Conservation (phyloP, 2,888 invertebrate species). For the Mimumesa dahlbomi region DNA sequence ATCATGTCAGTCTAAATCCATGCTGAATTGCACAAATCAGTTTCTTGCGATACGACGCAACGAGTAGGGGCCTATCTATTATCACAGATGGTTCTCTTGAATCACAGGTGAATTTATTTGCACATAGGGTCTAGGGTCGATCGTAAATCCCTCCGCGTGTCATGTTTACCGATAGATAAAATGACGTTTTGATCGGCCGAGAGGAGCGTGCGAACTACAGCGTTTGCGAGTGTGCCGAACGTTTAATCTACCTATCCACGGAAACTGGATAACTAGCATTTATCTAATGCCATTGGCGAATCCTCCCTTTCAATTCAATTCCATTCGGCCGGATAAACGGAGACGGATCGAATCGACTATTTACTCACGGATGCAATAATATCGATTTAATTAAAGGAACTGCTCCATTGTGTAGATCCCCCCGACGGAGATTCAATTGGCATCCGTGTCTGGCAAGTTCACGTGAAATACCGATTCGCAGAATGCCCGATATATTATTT, state of each 20-base stretch:
- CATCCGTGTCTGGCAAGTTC: not conserved
- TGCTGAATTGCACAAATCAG: too few relatives aligned
- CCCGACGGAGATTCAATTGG: not conserved
- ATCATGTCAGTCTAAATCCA: too few relatives aligned
- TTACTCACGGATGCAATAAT: conserved; percentile 5
- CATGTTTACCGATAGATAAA: conserved; percentile 16
- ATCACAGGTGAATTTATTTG: conserved; percentile 7
- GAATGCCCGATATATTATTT: too few relatives aligned
- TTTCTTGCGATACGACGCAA: too few relatives aligned
- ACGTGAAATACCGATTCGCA: not conserved
- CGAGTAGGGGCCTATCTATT: not conserved
- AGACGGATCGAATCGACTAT: not conserved
- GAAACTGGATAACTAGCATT: conserved; percentile 13
- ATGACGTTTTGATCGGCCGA: not conserved
- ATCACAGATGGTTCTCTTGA: not conserved
- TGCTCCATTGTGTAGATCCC: conserved; percentile 16
- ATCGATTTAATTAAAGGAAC: conserved; percentile 20
- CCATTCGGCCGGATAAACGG: conserved; percentile 3
- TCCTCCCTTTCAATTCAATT: conserved; percentile 22
- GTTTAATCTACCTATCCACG: not conserved
- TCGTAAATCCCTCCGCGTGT: conserved; percentile 10
- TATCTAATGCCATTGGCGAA: conserved; percentile 9
- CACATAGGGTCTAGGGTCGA: conserved; percentile 13
- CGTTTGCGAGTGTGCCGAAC: not conserved
- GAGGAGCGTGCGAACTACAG: not conserved